Evolutionary conservation across 2,113 vertebrate species (phyloP), one percentile per base, ranked within the genome.

Genomic region (Hippocampus zosterae): DNA sequence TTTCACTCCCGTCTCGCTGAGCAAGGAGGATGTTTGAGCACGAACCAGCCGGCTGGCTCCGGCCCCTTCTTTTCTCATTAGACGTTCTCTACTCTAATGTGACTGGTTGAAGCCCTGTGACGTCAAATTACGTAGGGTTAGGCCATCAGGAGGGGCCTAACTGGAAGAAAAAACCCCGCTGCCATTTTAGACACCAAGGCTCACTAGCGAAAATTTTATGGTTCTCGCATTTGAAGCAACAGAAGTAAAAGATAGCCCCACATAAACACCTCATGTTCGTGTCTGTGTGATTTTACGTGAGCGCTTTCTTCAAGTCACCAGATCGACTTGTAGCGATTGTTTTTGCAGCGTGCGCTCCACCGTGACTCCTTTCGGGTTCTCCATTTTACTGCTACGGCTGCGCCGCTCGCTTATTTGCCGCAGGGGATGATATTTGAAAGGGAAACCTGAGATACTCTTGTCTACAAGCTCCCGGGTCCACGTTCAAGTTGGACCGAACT

Each of bases 101-200:
- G 70, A 87, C 73, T 83, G 79, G 85, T 27, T 23, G 69, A 70
- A 59, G 69, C 50, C 8, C 11, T 65, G 29, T 89, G 87, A 85
- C 86, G 86, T 3, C 78, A 83, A 5, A 6, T 16, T 78, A 65
- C 62, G 62, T 11, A 5, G 2, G 4, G 19, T 12, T 67, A 65
- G 76, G 83, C n/a, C 27, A 33, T 5, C 4, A 16, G 12, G 16
- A 55, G 81, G 85, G 40, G 27, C 18, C 25, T n/a, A 12, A 1
- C 15, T 46, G 8, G 74, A 81, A 73, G 5, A 25, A 9, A 16
- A 44, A 63, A 61, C 57, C 69, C 76, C 72, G 88, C 87, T 88
- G 87, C 90, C 90, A 91, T 91, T 89, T 91, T 91, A 89, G 76
- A 82, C 74, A n/a, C 69, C 44, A 73, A 81, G 74, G 29, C 29